phyloP scores from a whole-genome alignment of 2,797 vertebrate genomes.

The Aselliscus stoliczkanus region DNA sequence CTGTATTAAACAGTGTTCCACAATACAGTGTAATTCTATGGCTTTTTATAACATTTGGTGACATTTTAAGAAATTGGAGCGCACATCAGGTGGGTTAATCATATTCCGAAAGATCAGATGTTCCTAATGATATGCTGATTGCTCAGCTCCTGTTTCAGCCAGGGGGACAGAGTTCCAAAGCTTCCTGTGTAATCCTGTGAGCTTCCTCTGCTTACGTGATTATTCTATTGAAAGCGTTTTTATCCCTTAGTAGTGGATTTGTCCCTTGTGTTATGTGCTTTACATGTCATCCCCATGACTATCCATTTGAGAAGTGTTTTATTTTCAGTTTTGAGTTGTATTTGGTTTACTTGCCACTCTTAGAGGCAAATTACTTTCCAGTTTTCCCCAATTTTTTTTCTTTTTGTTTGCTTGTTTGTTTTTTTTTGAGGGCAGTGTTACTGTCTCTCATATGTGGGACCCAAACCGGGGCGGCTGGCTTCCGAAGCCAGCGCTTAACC shows the following conservation, averaged over 20 bases:
- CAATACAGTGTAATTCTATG: neutral
- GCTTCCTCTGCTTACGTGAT: neutral
- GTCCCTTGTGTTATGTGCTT: neutral
- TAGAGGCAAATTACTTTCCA: neutral
- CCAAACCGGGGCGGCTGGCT: no score
- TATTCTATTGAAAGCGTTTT: neutral
- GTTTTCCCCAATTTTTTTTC: slow-evolving; percentile 8
- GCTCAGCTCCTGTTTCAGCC: neutral
- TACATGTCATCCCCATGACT: neutral
- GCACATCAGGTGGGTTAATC: neutral
- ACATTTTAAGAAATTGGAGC: slow-evolving; percentile 24
- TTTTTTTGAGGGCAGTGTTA: no score
- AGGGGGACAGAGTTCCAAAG: neutral
- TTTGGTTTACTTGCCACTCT: neutral
- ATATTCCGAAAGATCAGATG: neutral
- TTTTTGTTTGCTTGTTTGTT: no score
- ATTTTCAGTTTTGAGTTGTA: neutral
- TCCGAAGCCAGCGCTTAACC: no score
- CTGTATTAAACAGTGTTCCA: neutral
- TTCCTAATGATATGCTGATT: neutral
- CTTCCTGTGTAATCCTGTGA: neutral
- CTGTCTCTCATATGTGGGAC: no score
- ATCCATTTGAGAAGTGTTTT: neutral
- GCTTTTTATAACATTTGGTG: slow-evolving; percentile 4
- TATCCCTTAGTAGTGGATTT: neutral